A percentile compares a stretch with the other conserved stretches of the same genome.
phyloP scores from a whole-genome alignment of 2,797 vertebrate species.

The Liparis tanakae region DNA sequence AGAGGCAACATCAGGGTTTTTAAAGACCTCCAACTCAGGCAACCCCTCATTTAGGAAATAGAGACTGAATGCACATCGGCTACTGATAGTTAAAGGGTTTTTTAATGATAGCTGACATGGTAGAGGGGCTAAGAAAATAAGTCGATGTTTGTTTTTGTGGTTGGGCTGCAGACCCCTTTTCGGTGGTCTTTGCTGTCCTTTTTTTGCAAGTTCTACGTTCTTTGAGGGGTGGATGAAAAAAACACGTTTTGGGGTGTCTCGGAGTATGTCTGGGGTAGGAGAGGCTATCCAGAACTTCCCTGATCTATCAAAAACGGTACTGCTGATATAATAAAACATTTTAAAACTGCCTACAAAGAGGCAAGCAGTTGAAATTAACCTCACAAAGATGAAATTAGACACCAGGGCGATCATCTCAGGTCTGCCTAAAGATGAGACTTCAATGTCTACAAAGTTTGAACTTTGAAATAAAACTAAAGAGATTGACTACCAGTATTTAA shows the following conservation, averaged over 20 bases:
- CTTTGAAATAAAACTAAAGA: not conserved
- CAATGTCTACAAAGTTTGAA: constrained; percentile 20
- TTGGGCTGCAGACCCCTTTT: constrained; percentile 51
- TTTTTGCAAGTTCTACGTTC: constrained; percentile 34
- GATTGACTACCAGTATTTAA: not conserved
- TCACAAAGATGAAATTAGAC: constrained; percentile 42
- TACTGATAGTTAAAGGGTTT: constrained; percentile 67
- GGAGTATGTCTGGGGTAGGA: not conserved
- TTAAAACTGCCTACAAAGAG: constrained; percentile 34
- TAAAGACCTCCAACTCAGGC: constrained; percentile 73
- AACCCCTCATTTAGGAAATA: constrained; percentile 75
- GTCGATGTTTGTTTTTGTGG: constrained; percentile 63
- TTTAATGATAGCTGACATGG: constrained; percentile 63
- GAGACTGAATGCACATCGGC: constrained; percentile 68
- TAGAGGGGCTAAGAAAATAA: constrained; percentile 34
- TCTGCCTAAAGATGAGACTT: constrained; percentile 17
- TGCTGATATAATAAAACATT: constrained; percentile 40
- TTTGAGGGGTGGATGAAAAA: constrained; percentile 28
- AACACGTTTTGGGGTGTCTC: constrained; percentile 14
- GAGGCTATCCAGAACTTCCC: constrained; percentile 55
- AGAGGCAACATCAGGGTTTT: constrained; percentile 67
- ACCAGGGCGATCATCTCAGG: constrained; percentile 30
- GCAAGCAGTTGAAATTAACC: constrained; percentile 37
- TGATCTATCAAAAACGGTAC: constrained; percentile 62
- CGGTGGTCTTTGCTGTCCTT: constrained; percentile 35